phyloP scores from a whole-genome alignment of 2,797 vertebrate genomes.

The Buphagus erythrorhynchus region DNA sequence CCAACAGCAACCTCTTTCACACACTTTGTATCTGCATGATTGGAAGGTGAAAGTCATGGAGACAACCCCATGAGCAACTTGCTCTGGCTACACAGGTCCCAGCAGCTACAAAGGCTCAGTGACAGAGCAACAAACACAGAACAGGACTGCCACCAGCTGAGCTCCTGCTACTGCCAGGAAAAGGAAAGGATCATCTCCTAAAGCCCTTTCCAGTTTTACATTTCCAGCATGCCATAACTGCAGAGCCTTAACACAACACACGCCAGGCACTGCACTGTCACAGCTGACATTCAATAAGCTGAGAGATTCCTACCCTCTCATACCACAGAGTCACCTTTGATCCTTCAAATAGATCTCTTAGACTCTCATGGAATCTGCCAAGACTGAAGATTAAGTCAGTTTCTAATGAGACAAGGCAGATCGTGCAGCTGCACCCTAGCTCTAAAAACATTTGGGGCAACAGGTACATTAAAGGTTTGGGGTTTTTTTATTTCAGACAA shows the following conservation, averaged over 20 bases:
- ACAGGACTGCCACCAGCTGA: neutral
- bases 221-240: neutral
- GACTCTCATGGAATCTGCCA: neutral
- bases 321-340: neutral
- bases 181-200: neutral
- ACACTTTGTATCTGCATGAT: neutral
- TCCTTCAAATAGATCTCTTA: neutral
- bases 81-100: neutral
- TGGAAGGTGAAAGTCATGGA: neutral
- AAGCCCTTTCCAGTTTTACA: neutral
- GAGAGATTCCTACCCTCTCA: neutral
- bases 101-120: neutral
- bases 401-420: neutral
- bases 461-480: neutral
- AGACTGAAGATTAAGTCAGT: neutral
- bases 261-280: neutral
- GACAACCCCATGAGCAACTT: neutral
- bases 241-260: neutral
- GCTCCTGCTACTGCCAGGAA: neutral
- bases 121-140: neutral
- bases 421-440: accelerated
- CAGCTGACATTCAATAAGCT: neutral
- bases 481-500: neutral
- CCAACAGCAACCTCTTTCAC: neutral
- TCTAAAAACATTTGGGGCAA: neutral